Percentiles rank a stretch among this genome's conserved stretches.
Evolutionary conservation across 2,888 invertebrate genomes (phyloP).

Genomic region (Tillus elongatus): DNA sequence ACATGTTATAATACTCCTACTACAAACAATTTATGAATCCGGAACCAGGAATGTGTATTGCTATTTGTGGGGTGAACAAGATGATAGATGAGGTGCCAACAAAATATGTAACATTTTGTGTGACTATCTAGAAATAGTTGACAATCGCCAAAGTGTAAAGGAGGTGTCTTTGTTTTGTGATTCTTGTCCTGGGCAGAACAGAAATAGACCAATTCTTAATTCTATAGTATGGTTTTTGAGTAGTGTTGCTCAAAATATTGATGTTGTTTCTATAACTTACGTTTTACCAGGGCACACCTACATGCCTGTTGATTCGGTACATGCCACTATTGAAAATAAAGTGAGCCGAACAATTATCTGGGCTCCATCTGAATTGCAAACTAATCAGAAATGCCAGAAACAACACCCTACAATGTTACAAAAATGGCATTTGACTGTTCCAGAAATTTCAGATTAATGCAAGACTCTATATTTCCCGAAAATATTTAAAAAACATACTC

Average conservation of each 20-base stretch:
- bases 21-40: constrained; percentile 20
- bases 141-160: constrained; percentile 15
- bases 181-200: constrained; percentile 26
- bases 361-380: constrained; percentile 29
- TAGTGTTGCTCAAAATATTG: constrained; percentile 16
- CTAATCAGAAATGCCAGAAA: too few relatives aligned
- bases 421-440: neutral
- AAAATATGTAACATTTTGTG: constrained; percentile 18
- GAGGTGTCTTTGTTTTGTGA: constrained; percentile 22
- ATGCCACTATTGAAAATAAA: constrained; percentile 24
- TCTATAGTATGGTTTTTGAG: constrained; percentile 19
- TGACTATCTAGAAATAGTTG: constrained; percentile 16
- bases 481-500: neutral
- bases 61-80: constrained; percentile 21
- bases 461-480: neutral
- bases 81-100: constrained; percentile 22
- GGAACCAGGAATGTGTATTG: constrained; percentile 16
- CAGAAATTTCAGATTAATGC: neutral
- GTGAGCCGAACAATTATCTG: constrained; percentile 23
- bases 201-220: constrained; percentile 22
- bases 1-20: constrained; percentile 21
- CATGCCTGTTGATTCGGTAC: constrained; percentile 29
- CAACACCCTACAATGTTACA: constrained; percentile 6
- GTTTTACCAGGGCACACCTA: constrained; percentile 25
- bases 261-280: constrained; percentile 15